Conservation (phyloP, 2,888 invertebrate species). For the Orthosia cruda region DNA sequence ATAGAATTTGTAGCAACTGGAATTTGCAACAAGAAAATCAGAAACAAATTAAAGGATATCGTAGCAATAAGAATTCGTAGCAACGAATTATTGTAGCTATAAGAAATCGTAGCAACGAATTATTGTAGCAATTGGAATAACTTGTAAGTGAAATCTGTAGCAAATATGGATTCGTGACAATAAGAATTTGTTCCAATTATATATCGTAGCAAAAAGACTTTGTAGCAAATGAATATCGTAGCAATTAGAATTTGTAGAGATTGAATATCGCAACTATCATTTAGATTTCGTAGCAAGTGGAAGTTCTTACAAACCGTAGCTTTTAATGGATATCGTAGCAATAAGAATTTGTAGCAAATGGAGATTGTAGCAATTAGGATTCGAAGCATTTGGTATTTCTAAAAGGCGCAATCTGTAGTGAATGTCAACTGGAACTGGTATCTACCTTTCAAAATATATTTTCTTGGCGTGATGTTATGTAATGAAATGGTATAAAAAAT, state of each 20-base stretch:
- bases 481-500: no score
- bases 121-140: background rate
- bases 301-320: background rate
- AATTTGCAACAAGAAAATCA: background rate
- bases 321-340: background rate
- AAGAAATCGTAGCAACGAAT: background rate
- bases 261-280: background rate
- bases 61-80: background rate
- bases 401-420: background rate
- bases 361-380: background rate
- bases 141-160: background rate
- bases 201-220: background rate
- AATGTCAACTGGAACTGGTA: background rate
- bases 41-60: background rate
- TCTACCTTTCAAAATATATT: background rate
- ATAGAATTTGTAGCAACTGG: background rate
- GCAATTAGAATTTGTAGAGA: constrained; percentile 1
- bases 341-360: background rate
- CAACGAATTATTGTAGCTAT: background rate
- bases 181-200: background rate
- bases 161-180: background rate
- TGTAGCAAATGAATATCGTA: background rate
- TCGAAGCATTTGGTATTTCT: background rate
- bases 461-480: no score
- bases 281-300: background rate